Percentiles rank a stretch among this genome's conserved stretches.
Conservation (phyloP, 2,888 invertebrate species). For the Euzetes globulus region DNA sequence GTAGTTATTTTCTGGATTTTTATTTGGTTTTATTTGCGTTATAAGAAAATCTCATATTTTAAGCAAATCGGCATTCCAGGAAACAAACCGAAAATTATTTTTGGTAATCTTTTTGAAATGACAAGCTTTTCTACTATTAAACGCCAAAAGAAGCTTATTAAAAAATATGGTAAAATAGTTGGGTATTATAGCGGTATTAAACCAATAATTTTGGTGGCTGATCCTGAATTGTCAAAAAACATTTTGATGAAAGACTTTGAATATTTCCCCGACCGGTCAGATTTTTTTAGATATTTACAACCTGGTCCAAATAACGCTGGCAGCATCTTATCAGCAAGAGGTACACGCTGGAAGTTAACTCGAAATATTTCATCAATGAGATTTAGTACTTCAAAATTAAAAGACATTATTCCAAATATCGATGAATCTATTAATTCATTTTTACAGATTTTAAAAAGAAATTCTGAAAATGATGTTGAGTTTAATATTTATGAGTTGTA, state of each 20-base stretch:
- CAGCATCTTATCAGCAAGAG: constrained; percentile 44
- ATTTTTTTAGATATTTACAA: constrained; percentile 10
- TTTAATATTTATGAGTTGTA: constrained; percentile 49
- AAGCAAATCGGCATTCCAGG: constrained; percentile 36
- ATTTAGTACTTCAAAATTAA: constrained; percentile 51
- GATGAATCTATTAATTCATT: constrained; percentile 47
- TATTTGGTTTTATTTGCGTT: too few relatives aligned
- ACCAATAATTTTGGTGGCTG: constrained; percentile 36
- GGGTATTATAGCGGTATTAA: constrained; percentile 37
- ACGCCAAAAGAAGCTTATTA: constrained; percentile 36
- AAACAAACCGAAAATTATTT: constrained; percentile 36
- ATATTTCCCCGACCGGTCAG: constrained; percentile 37
- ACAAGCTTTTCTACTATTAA: background rate
- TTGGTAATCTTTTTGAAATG: constrained; percentile 37
- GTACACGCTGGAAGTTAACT: constrained; percentile 52
- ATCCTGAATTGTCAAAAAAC: constrained; percentile 35
- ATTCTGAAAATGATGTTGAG: constrained; percentile 37
- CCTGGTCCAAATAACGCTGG: constrained; percentile 35
- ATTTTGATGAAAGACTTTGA: constrained; percentile 39
- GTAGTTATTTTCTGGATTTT: too few relatives aligned
- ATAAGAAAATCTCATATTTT: background rate
- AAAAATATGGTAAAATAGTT: constrained; percentile 38
- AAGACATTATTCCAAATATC: constrained; percentile 48
- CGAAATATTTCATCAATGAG: constrained; percentile 50
- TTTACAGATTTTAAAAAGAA: constrained; percentile 44